Evolutionary conservation across 2,797 vertebrate genomes (phyloP), one percentile per base, ranked within the genome.

Genomic region (Acomys russatus): DNA sequence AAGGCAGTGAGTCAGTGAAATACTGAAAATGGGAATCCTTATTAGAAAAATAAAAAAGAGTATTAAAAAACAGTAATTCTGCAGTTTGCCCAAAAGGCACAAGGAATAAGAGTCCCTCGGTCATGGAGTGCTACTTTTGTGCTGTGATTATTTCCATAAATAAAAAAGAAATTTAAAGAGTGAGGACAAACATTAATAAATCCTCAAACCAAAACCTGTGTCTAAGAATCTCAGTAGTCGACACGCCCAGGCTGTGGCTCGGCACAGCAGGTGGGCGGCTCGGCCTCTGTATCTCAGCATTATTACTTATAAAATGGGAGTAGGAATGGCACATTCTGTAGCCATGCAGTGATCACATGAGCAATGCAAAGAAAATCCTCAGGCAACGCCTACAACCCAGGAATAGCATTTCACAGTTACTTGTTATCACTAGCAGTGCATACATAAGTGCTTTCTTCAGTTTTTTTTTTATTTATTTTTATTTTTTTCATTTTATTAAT

Each of bases 11-110:
- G 1, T 63, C 3, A 15, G 14, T 20, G 44, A 85, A 90, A 18
- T 82, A 56, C 25, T 90, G 70, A 14, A 91, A 79, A 33, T 79
- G 33, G 4, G 14, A 22, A 33, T 35, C 33, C 74, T 11, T 64
- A 18, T 44, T 76, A 74, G 54, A 94, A 96, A 94, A 88, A 83
- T 44, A 94, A 94, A 44, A 94, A 93, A 20, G 17, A 85, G 25
- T 35, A 4, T 88, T 79, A 82, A 64, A 89, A 85, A 9, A 92
- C 35, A 18, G 9, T n/a, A 90, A 83, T 35, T 85, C 14, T 96
- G 56, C 22, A 94, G 51, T 54, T 35, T 6, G 23, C 51, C 54
- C 14, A 33, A 59, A 91, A 71, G 66, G 70, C 33, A 30, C 18
- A 77, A 91, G 1, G 59, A 76, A 70, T 68, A 92, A 90, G 6